These are phyloP conservation scores for Sterna hirundo DNA, from an alignment of 2,113 vertebrate genomes.

Conservation along the genomic window DNA sequence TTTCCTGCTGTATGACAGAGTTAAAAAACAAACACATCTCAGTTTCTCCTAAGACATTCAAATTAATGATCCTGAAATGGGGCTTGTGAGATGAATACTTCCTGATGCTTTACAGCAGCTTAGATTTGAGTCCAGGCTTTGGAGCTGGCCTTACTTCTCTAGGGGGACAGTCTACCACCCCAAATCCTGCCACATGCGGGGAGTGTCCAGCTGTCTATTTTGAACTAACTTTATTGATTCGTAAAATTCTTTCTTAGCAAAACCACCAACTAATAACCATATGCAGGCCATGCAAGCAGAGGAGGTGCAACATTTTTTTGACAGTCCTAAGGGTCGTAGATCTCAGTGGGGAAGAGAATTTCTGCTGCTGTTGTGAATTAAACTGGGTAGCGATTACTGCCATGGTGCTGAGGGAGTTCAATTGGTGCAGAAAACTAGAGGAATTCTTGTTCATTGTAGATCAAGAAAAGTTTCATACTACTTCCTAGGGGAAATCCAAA, in stretches of 20 bases:
- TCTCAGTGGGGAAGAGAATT: background rate
- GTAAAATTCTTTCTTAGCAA: background rate
- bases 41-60: background rate
- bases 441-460: background rate
- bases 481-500: background rate
- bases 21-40: background rate
- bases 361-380: background rate
- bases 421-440: background rate
- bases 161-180: background rate
- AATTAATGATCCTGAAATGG: background rate
- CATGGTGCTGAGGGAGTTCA: background rate
- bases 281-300: background rate
- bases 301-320: background rate
- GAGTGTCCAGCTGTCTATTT: background rate
- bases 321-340: background rate
- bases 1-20: slow-evolving; percentile 13
- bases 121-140: background rate
- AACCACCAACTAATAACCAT: background rate
- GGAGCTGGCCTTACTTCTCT: background rate
- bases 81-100: background rate
- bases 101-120: background rate
- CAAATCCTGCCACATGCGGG: background rate
- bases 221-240: background rate
- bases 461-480: background rate
- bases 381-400: background rate